A percentile compares a stretch with the other conserved stretches of the same genome.
Evolutionary conservation across 2,888 invertebrate genomes (phyloP).

Genomic region (Chirona hameri): DNA sequence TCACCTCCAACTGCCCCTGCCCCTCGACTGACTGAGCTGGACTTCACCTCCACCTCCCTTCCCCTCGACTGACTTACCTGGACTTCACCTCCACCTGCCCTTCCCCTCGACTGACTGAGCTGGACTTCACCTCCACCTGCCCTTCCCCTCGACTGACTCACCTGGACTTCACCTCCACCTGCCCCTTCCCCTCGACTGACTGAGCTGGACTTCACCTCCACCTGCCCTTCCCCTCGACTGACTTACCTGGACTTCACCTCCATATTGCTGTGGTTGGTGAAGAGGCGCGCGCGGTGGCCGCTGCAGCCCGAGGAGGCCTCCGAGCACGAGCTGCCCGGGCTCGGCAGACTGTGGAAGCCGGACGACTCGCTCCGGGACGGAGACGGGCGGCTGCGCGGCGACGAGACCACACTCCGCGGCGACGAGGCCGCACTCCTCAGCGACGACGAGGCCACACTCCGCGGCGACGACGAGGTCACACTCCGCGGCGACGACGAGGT

Average conservation of each 20-base stretch:
- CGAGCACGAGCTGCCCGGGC: background rate
- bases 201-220: too few species aligned
- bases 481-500: too few species aligned
- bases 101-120: too few species aligned
- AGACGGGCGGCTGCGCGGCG: background rate
- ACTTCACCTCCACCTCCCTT: background rate
- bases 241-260: conserved; percentile 13
- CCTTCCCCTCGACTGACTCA: too few species aligned
- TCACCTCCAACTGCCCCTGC: background rate
- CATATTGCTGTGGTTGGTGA: conserved; percentile 24
- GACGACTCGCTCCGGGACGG: conserved; percentile 24
- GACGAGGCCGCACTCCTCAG: too few species aligned
- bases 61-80: background rate
- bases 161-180: too few species aligned
- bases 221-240: too few species aligned
- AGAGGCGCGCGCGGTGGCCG: background rate
- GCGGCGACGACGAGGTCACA: too few species aligned
- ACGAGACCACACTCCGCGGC: background rate
- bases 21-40: background rate
- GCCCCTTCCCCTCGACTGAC: too few species aligned
- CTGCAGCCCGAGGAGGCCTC: background rate
- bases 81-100: too few species aligned
- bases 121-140: too few species aligned
- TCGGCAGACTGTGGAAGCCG: conserved; percentile 12
- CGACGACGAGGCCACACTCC: too few species aligned